Evolutionary conservation across 2,113 vertebrate species (phyloP).

Genomic region (Rhipidura dahli): DNA sequence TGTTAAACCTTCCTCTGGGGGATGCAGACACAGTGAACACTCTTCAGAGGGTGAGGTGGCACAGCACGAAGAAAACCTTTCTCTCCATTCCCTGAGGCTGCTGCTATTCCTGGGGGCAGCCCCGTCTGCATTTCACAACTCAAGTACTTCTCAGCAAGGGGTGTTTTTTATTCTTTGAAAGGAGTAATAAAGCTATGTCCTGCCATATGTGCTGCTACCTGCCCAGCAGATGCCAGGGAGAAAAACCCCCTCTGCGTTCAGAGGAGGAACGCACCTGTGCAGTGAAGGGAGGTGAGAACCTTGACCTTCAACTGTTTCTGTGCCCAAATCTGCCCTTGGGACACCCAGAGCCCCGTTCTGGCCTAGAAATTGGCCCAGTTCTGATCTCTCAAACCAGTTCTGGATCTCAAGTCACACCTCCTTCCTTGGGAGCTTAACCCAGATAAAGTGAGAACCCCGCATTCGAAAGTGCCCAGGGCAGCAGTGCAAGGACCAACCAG

Average conservation of each 20-base stretch:
- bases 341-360: not conserved
- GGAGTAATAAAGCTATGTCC: not conserved
- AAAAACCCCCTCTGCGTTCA: fast-evolving
- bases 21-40: not conserved
- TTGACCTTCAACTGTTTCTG: not conserved
- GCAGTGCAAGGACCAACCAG: not conserved
- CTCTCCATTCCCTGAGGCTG: not conserved
- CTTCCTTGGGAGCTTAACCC: not conserved
- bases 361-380: slow-evolving; percentile 59
- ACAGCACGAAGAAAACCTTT: not conserved
- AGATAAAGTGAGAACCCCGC: not conserved
- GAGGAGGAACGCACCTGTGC: not conserved
- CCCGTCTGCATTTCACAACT: not conserved
- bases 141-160: not conserved
- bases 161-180: not conserved
- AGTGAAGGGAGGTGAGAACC: not conserved
- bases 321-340: not conserved
- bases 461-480: fast-evolving
- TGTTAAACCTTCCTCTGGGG: not conserved
- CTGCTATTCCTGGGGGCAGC: not conserved
- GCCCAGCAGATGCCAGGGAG: not conserved
- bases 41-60: not conserved
- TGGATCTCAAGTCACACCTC: not conserved
- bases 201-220: not conserved
- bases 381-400: slow-evolving; percentile 6